Percentiles rank a stretch among this genome's conserved stretches.
Evolutionary conservation across 2,888 invertebrate genomes (phyloP).

Genomic region (Cantharis nigra): DNA sequence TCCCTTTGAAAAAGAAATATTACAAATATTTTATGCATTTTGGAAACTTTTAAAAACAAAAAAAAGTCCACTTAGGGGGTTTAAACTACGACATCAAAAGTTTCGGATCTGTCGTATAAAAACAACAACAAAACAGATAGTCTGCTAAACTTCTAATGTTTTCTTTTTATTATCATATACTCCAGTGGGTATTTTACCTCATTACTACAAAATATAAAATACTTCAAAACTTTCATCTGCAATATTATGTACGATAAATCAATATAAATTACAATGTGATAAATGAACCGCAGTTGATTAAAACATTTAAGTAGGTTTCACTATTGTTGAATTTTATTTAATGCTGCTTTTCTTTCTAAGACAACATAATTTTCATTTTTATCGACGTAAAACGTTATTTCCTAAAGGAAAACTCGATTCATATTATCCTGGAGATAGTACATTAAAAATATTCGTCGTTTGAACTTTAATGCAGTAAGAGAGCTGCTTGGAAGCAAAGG

Average conservation of each 20-base stretch:
- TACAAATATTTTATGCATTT: not conserved
- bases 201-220: not conserved
- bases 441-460: too few relatives aligned
- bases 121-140: not conserved
- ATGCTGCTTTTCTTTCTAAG: not conserved
- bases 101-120: not conserved
- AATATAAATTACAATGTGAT: not conserved
- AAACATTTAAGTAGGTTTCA: not conserved
- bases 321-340: not conserved
- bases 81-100: not conserved
- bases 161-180: not conserved
- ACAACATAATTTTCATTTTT: not conserved
- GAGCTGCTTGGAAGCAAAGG: too few relatives aligned
- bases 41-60: not conserved
- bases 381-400: too few relatives aligned
- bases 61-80: not conserved
- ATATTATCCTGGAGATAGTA: too few relatives aligned
- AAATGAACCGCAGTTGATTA: not conserved
- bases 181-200: not conserved
- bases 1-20: not conserved
- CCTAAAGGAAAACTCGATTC: too few relatives aligned
- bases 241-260: not conserved
- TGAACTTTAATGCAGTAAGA: too few relatives aligned
- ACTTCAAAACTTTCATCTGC: not conserved
- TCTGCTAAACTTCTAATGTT: not conserved